Percentiles rank a stretch among this genome's conserved stretches.
These are phyloP conservation scores for Halictus rubicundus DNA, from an alignment of 1,140 invertebrate species.

Conservation along the genomic window DNA sequence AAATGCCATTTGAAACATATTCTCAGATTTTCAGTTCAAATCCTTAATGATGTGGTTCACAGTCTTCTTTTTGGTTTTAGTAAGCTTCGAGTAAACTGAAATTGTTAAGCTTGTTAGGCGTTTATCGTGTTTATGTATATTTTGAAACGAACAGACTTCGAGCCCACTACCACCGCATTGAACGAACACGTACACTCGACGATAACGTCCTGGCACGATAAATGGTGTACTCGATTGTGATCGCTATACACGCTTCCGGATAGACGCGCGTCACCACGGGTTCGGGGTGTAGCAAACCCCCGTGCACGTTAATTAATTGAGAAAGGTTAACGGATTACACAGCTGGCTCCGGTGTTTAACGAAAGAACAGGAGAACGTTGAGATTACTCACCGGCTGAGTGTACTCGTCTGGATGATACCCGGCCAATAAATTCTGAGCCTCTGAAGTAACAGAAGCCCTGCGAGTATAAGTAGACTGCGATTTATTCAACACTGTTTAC, in stretches of 20 bases:
- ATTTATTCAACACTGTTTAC: background rate
- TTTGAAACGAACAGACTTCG: background rate
- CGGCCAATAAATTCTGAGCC: background rate
- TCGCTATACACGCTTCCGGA: too few relatives aligned
- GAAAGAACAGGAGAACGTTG: background rate
- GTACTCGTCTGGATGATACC: conserved; percentile 22
- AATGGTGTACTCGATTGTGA: background rate
- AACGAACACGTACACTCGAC: background rate
- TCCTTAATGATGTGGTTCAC: too few relatives aligned
- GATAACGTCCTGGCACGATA: background rate
- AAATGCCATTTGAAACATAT: too few relatives aligned
- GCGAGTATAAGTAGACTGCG: too few relatives aligned
- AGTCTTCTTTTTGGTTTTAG: too few relatives aligned
- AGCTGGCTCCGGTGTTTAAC: background rate
- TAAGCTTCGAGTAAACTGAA: too few relatives aligned
- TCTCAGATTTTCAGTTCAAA: too few relatives aligned
- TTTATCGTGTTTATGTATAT: too few relatives aligned
- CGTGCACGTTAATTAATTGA: conserved; percentile 2
- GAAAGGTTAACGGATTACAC: background rate
- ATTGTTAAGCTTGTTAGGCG: too few relatives aligned
- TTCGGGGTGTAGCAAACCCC: background rate
- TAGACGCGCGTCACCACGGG: background rate
- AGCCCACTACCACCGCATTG: background rate
- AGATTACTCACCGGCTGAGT: background rate
- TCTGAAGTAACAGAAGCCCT: background rate